These are phyloP conservation scores for Drosophila lini DNA, from an alignment of 1,140 invertebrate species.

Conservation along the genomic window DNA sequence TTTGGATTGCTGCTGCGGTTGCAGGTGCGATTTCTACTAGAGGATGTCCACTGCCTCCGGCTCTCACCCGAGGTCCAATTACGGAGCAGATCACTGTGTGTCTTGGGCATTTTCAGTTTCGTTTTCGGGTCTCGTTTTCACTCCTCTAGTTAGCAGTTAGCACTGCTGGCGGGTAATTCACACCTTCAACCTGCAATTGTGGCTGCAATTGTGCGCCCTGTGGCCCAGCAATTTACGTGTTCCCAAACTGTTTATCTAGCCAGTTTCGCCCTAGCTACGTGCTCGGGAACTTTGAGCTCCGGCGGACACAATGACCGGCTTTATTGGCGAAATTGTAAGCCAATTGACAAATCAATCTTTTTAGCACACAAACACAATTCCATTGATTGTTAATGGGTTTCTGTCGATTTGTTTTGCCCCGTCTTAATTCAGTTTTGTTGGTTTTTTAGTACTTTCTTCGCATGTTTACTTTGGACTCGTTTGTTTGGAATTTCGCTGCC, in stretches of 20 bases:
- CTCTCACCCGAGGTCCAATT: constrained; percentile 72
- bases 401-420: constrained; percentile 13
- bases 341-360: constrained; percentile 61
- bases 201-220: constrained; percentile 7
- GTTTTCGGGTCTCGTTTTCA: constrained; percentile 36
- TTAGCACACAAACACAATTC: constrained; percentile 76
- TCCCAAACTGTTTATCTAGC: constrained; percentile 33
- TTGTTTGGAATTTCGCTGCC: constrained; percentile 75
- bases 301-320: constrained; percentile 37
- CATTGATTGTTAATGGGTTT: constrained; percentile 47
- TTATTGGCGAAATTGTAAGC: constrained; percentile 57
- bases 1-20: constrained; percentile 13
- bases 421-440: constrained; percentile 31
- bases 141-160: constrained; percentile 47
- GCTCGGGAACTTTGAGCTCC: constrained; percentile 27
- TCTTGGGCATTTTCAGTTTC: constrained; percentile 55
- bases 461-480: constrained; percentile 40
- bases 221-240: constrained; percentile 45
- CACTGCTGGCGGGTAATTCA: constrained; percentile 46
- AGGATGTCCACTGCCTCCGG: constrained; percentile 64
- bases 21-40: constrained; percentile 70
- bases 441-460: constrained; percentile 63
- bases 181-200: constrained; percentile 57
- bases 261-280: constrained; percentile 45
- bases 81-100: constrained; percentile 45